Percentiles rank a stretch among this genome's conserved stretches.
phyloP scores from a whole-genome alignment of 2,888 invertebrate genomes.

The Chrysomela aeneicollis region DNA sequence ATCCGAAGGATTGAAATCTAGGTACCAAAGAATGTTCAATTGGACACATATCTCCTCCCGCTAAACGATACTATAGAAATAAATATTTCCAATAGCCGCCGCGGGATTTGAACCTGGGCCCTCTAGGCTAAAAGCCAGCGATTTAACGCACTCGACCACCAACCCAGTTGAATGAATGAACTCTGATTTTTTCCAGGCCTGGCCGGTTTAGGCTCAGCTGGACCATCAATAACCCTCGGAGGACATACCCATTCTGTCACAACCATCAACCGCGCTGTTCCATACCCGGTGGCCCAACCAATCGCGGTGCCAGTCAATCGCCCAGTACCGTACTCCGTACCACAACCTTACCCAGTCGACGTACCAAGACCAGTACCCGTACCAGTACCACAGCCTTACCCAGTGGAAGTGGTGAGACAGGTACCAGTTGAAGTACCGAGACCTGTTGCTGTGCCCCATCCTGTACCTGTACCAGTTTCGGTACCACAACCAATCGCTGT shows the following conservation, averaged over 20 bases:
- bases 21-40: no score
- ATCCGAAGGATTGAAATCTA: no score
- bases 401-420: constrained; percentile 64
- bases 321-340: constrained; percentile 54
- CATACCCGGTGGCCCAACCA: constrained; percentile 62
- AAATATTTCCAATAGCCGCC: no score
- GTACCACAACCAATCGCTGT: constrained; percentile 51
- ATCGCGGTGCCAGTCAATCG: constrained; percentile 54
- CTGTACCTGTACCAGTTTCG: constrained; percentile 47
- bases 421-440: constrained; percentile 52
- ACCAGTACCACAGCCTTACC: constrained; percentile 43
- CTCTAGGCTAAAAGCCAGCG: no score
- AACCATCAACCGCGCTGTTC: constrained; percentile 64
- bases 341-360: constrained; percentile 53
- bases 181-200: constrained; percentile 16
- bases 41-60: no score
- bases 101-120: no score
- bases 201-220: constrained; percentile 38
- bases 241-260: constrained; percentile 48
- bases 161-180: no score
- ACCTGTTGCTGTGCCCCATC: constrained; percentile 51
- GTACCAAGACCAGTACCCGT: constrained; percentile 63
- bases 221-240: constrained; percentile 39
- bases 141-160: no score
- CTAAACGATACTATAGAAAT: no score